These are phyloP conservation scores for Neodontobutis hainanensis DNA, from an alignment of 2,113 vertebrate genomes.

Conservation along the genomic window DNA sequence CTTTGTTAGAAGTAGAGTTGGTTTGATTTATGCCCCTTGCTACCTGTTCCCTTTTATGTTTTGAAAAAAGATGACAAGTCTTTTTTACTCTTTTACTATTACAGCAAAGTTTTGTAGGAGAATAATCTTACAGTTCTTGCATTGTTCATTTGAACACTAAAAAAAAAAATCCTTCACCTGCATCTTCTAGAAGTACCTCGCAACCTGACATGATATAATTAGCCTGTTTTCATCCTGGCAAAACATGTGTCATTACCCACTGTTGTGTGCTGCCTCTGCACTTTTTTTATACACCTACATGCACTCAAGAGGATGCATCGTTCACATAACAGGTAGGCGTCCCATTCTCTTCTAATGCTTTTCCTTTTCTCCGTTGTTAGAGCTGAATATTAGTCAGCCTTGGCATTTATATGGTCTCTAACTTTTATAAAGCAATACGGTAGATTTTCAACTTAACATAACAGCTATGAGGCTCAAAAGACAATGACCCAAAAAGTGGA, in stretches of 20 bases:
- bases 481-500: too few relatives aligned
- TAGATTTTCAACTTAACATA: background rate
- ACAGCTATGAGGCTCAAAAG: constrained; percentile 1
- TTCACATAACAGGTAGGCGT: constrained; percentile 19
- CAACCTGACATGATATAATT: constrained; percentile 4
- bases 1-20: too few relatives aligned
- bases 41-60: too few relatives aligned
- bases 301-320: constrained; percentile 16
- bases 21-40: too few relatives aligned
- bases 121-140: background rate
- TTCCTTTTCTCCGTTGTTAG: constrained; percentile 2
- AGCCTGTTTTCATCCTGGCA: constrained; percentile 1
- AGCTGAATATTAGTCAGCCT: constrained; percentile 12
- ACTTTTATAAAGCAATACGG: constrained; percentile 14
- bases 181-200: background rate
- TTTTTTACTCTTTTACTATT: too few relatives aligned
- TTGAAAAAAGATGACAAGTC: too few relatives aligned
- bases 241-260: constrained; percentile 6
- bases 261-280: background rate
- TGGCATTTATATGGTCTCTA: background rate
- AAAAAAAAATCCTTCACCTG: background rate
- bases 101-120: too few relatives aligned
- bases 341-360: constrained; percentile 21
- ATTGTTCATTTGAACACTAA: background rate
- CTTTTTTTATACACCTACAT: constrained; percentile 10